Conservation (phyloP, 2,888 invertebrate species). For the Patella depressa region DNA sequence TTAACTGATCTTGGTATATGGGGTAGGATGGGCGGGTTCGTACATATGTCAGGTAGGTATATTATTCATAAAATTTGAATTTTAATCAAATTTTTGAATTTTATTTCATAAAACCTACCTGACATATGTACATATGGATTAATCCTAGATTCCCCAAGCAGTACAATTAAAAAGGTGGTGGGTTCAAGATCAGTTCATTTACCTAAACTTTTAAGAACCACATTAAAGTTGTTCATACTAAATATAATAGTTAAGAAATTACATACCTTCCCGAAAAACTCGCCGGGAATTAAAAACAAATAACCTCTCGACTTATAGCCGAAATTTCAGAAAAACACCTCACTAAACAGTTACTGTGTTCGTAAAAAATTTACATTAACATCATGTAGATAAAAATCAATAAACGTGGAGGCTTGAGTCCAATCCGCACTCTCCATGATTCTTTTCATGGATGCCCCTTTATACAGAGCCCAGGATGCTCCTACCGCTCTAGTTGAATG, state of each 20-base stretch:
- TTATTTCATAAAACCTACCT: neutral
- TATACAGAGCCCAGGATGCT: too few relatives aligned
- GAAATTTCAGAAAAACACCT: neutral
- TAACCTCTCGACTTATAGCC: neutral
- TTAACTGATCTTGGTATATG: too few relatives aligned
- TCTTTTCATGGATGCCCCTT: too few relatives aligned
- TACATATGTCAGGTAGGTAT: conserved; percentile 6
- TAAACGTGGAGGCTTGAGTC: neutral
- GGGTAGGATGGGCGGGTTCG: too few relatives aligned
- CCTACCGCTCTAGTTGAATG: too few relatives aligned
- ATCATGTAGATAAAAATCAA: neutral
- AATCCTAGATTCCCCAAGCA: neutral
- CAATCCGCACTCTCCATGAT: neutral
- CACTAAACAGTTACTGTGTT: neutral
- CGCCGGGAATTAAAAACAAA: neutral
- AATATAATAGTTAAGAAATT: neutral
- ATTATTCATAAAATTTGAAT: conserved; percentile 1
- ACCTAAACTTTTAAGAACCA: neutral
- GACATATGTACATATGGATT: neutral
- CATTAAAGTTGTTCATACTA: neutral
- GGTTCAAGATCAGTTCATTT: neutral
- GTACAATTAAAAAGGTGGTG: neutral
- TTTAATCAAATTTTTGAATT: neutral
- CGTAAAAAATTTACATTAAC: neutral
- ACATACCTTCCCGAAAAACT: conserved; percentile 8